phyloP scores from a whole-genome alignment of 2,888 invertebrate genomes.

The Lochmaea crataegi region DNA sequence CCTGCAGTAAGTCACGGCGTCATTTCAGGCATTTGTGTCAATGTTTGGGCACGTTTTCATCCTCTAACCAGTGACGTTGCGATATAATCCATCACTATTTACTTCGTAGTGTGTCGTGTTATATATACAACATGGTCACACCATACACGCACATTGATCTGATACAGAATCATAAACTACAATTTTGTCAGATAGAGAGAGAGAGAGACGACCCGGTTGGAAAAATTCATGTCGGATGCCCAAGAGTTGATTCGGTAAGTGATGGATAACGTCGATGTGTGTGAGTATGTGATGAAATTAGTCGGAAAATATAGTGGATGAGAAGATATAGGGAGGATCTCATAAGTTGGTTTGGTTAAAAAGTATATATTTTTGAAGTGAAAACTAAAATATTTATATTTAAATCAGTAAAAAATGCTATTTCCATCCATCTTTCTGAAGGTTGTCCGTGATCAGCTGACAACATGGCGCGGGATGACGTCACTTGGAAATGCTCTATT shows the following conservation, averaged over 20 bases:
- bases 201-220: neutral
- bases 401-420: too few relatives aligned
- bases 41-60: conserved; percentile 54
- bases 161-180: conserved; percentile 55
- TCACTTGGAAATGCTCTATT: too few relatives aligned
- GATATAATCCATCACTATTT: conserved; percentile 65
- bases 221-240: conserved; percentile 16
- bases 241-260: conserved; percentile 18
- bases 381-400: too few relatives aligned
- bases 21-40: conserved; percentile 54
- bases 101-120: conserved; percentile 56
- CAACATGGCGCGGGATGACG: too few relatives aligned
- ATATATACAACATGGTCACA: conserved; percentile 58
- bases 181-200: conserved; percentile 41
- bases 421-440: too few relatives aligned
- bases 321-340: too few relatives aligned
- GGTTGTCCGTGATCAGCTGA: too few relatives aligned
- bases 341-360: too few relatives aligned
- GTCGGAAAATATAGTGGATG: neutral
- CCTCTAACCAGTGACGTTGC: conserved; percentile 54
- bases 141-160: conserved; percentile 37
- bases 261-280: conserved; percentile 26
- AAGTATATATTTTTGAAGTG: too few relatives aligned
- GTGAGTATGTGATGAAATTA: conserved; percentile 9
- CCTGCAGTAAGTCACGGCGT: conserved; percentile 24